These are phyloP conservation scores for Drosophila nannoptera DNA, from an alignment of 1,140 invertebrate species.

Conservation along the genomic window DNA sequence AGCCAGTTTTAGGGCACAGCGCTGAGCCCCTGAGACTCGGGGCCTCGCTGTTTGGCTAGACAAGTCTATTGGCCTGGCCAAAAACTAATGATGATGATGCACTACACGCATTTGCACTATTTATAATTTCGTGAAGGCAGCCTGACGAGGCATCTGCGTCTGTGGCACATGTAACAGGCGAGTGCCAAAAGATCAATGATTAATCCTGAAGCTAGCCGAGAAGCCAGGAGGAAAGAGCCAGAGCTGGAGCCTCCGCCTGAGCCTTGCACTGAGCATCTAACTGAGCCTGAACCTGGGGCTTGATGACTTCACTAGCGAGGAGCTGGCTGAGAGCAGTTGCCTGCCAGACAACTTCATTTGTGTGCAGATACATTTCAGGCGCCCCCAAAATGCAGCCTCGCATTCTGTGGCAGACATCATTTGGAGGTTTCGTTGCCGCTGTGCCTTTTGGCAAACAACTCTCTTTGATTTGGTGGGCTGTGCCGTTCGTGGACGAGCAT, in stretches of 20 bases:
- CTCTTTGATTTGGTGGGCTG: conserved; percentile 9
- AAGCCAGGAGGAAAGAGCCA: too few species aligned
- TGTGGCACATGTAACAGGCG: conserved; percentile 34
- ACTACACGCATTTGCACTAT: conserved; percentile 76
- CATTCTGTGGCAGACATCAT: conserved; percentile 38
- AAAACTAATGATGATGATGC: conserved; percentile 76
- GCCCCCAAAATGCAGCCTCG: conserved; percentile 47
- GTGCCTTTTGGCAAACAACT: conserved; percentile 24
- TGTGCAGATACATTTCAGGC: conserved; percentile 72
- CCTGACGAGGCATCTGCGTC: conserved; percentile 13
- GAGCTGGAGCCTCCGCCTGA: too few species aligned
- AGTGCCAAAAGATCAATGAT: conserved; percentile 78
- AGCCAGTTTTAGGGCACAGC: conserved; percentile 46
- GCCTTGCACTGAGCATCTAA: too few species aligned
- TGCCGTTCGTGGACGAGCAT: conserved; percentile 30
- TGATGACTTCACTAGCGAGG: conserved; percentile 68
- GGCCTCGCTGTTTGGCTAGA: conserved; percentile 31
- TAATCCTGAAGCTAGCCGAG: conserved; percentile 48
- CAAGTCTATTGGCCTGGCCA: conserved; percentile 68
- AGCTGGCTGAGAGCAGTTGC: conserved; percentile 20
- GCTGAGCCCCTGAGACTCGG: background rate
- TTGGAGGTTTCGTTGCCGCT: conserved; percentile 39
- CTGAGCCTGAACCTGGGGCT: conserved; percentile 21
- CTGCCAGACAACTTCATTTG: conserved; percentile 72
- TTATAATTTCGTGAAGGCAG: conserved; percentile 68